Base-by-base conservation (phyloP, 2,888 invertebrate species). In the Cotesia congregata region DNA sequence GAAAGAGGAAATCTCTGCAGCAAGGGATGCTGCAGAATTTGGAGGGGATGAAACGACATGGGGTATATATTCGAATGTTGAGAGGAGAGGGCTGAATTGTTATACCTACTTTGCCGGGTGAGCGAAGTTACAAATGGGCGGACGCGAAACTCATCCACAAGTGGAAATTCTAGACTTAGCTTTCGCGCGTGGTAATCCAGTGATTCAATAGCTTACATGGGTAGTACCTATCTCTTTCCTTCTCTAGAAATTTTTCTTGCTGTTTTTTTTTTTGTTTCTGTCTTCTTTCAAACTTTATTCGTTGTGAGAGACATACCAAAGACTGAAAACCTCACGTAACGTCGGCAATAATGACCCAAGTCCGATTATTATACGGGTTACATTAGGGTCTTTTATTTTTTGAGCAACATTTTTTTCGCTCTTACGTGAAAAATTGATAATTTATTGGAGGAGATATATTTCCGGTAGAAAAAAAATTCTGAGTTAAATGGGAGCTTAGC, bases 111-210 rank as follows among this genome's bases (percentile, higher is more conserved):
- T 88, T 88, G 85, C 86, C 86, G 87, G 86, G 82, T 88, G 86
- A 88, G 83, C 85, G 86, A 85, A 88, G 87, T 88, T 88, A 87
- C 86, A 88, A 88, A 88, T 88, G 86, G 88, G 85, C 86, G 86
- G 84, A 88, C 88, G 85, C 86, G 85, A 82, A 85, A 86, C 83
- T 88, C 87, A 88, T 88, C 85, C 86, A 83, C 86, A 85, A 86
- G 83, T 84, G 80, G 83, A 83, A 84, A 85, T 83, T 84, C 79
- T 72, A 77, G 79, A 80, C 77, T 80, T 77, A 68, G 79, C 77
- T 77, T 77, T 80, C 78, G 61, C 81, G 75, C 64, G 71, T 74
- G 75, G 77, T 81, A 81, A 82, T 83, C 80, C 80, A 78, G 78
- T 81, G 83, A 83, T 83, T 83, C 79, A 80, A 82, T 80, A 77